These are phyloP conservation scores for Petrocephalus zakoni DNA, from an alignment of 2,113 vertebrate species.

Conservation along the genomic window DNA sequence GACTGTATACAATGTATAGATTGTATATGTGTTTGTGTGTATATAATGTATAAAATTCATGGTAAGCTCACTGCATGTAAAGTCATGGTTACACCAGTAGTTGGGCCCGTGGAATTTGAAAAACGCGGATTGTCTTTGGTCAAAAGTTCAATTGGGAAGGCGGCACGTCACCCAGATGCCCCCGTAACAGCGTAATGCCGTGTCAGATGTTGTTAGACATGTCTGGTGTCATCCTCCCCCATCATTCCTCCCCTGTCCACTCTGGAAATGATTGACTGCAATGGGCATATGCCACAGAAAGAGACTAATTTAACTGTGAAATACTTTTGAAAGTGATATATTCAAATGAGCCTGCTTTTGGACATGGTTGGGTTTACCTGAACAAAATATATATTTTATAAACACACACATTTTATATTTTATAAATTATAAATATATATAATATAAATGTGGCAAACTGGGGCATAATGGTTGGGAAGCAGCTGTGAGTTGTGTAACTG, in stretches of 20 bases:
- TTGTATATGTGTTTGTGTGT: neutral
- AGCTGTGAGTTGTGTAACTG: too few relatives aligned
- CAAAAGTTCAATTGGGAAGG: neutral
- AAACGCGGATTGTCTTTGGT: neutral
- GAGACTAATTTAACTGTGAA: neutral
- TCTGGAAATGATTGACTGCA: constrained; percentile 56
- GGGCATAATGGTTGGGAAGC: too few relatives aligned
- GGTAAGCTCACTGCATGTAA: neutral
- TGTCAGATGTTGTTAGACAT: constrained; percentile 65
- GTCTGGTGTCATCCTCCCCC: constrained; percentile 63
- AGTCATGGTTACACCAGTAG: neutral
- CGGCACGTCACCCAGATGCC: constrained; percentile 43
- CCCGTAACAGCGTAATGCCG: constrained; percentile 51
- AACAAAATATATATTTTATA: neutral
- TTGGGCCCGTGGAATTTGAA: neutral
- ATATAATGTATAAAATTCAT: neutral
- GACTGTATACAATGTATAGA: neutral
- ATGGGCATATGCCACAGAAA: constrained; percentile 38
- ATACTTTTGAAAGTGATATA: neutral
- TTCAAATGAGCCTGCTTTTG: neutral
- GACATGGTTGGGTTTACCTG: neutral
- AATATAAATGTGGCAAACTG: too few relatives aligned
- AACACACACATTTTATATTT: too few relatives aligned
- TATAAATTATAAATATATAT: too few relatives aligned
- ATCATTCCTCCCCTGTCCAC: constrained; percentile 57